A percentile compares a stretch with the other conserved stretches of the same genome.
These are phyloP conservation scores for Drosophila longiperda DNA, from an alignment of 2,888 invertebrate species.

Conservation along the genomic window DNA sequence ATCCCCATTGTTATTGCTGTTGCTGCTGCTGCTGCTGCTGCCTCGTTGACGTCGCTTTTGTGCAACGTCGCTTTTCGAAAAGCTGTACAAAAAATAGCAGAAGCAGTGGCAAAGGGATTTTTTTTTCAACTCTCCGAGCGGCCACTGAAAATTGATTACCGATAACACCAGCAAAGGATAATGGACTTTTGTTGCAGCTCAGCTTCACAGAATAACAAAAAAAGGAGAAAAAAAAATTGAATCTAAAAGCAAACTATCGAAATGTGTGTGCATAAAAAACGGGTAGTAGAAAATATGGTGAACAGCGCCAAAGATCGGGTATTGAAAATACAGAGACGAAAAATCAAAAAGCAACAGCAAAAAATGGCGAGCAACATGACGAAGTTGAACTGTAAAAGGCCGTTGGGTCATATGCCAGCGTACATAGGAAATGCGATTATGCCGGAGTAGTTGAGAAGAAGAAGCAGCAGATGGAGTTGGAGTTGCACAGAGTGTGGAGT, in stretches of 20 bases:
- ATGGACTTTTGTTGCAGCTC: slow-evolving; percentile 73
- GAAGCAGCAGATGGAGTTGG: not conserved
- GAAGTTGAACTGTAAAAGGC: slow-evolving; percentile 20
- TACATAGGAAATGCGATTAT: slow-evolving; percentile 57
- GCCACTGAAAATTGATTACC: slow-evolving; percentile 76
- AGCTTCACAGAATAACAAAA: slow-evolving; percentile 39
- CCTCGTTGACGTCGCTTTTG: slow-evolving; percentile 51
- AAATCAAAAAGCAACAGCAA: slow-evolving; percentile 21
- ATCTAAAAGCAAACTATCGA: slow-evolving; percentile 16
- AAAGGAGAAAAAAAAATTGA: slow-evolving; percentile 15
- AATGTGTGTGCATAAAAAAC: not conserved
- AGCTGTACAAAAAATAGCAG: slow-evolving; percentile 47
- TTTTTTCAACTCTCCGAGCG: slow-evolving; percentile 32
- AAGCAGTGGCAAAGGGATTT: slow-evolving; percentile 14
- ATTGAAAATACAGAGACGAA: slow-evolving; percentile 42
- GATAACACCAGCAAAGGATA: slow-evolving; percentile 76
- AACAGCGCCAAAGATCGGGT: slow-evolving; percentile 57
- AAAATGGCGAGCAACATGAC: slow-evolving; percentile 26
- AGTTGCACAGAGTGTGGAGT: slow-evolving; percentile 11
- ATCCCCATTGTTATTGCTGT: slow-evolving; percentile 44
- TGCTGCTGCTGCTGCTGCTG: slow-evolving; percentile 38
- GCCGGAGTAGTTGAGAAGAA: slow-evolving; percentile 18
- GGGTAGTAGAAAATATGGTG: slow-evolving; percentile 32
- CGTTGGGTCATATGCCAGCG: slow-evolving; percentile 28
- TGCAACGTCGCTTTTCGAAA: slow-evolving; percentile 44